Percentiles rank a stretch among this genome's conserved stretches.
Conservation (phyloP, 2,888 invertebrate genomes). For the Pristionchus fissidentatus region DNA sequence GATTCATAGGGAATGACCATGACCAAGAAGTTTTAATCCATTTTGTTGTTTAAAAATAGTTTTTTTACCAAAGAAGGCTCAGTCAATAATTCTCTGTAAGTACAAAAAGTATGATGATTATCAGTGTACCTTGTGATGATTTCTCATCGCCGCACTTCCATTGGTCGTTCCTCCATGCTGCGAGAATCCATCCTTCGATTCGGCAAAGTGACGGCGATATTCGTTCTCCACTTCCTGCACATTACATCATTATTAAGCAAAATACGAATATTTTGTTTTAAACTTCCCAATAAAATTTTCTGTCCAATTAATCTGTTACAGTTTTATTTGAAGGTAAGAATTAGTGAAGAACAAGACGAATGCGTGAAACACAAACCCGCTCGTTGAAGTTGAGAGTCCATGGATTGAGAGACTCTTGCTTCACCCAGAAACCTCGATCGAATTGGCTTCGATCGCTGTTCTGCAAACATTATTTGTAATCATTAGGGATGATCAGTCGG, state of each 20-base stretch:
- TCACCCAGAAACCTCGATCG: slow-evolving; percentile 67
- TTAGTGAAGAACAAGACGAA: not conserved
- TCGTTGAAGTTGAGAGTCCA: slow-evolving; percentile 89
- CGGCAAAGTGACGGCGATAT: slow-evolving; percentile 74
- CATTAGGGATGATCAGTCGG: no score
- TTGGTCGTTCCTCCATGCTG: slow-evolving; percentile 48
- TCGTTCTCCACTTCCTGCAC: slow-evolving; percentile 69
- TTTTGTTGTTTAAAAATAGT: no score
- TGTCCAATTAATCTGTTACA: no score
- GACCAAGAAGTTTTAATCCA: no score
- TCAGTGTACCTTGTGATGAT: slow-evolving; percentile 60
- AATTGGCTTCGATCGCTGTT: slow-evolving; percentile 54
- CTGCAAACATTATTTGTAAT: not conserved
- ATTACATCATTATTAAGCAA: slow-evolving; percentile 55
- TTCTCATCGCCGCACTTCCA: slow-evolving; percentile 57
- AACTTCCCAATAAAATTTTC: not conserved
- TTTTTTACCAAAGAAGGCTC: no score
- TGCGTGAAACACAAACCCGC: slow-evolving; percentile 54
- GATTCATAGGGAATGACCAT: no score
- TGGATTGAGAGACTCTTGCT: slow-evolving; percentile 80
- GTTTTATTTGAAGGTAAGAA: no score
- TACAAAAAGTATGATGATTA: not conserved
- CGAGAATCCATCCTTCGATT: slow-evolving; percentile 66
- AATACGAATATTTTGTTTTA: not conserved
- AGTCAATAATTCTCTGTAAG: not conserved